Base-by-base conservation (phyloP, 2,888 invertebrate genomes). In the Alloplasta piceator region DNA sequence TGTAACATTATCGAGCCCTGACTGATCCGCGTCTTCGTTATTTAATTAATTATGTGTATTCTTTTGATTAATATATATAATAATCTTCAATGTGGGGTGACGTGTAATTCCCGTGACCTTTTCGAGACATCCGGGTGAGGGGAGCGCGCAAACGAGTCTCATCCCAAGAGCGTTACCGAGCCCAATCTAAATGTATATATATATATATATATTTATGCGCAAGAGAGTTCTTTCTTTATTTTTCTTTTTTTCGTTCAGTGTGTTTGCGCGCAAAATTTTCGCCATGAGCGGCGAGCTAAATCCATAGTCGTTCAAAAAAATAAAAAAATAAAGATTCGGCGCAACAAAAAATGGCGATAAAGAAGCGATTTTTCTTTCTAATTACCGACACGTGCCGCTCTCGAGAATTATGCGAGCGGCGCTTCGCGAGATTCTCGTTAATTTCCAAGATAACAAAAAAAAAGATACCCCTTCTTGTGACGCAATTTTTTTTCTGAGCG, bases 51-150 rank as follows among this genome's bases (percentile, higher is more conserved):
- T 64, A 71, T 71, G 71, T 26, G 26, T 71, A 75, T 75, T 75
- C 79, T 38, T 43, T 52, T 48, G 58, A 67, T 50, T 70, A 80
- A 80, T 75, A 26, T 26, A 26, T 26, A 75, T 70, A 79, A 74
- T 64, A 75, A 26, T 75, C 74, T 64, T 66, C 58, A 55, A 58
- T 58, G 79, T 74, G 74, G 64, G 74, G 79, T 75, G 79, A 80
- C 79, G 75, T 75, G 74, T 75, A 80, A 75, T 74, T 52, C 78
- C 26, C 78, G 78, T 82, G 82, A 82, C 82, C 82, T 82, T 82
- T 82, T 82, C 75, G 75, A 82, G 75, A 82, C 82, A 82, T 82
- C 82, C 82, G 82, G 82, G 79, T 82, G 80, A 80, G 71, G 39
- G 71, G 80, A 66, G 80, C 67, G 75, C 67, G 75, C 67, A 75